Evolutionary conservation across 1,140 invertebrate genomes (phyloP).

Genomic region (Lethrus apterus): DNA sequence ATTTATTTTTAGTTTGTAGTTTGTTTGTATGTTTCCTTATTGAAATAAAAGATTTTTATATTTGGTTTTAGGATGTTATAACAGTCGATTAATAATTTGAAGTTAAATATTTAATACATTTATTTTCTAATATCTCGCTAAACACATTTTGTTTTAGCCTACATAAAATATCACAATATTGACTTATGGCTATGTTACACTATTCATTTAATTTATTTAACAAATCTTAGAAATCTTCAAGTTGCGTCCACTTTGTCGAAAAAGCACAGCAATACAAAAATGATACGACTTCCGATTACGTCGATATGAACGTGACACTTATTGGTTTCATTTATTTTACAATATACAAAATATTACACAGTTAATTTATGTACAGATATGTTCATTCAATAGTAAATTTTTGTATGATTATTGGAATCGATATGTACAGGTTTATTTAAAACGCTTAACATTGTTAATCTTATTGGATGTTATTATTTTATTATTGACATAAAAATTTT

Average conservation of each 20-base stretch:
- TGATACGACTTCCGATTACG: constrained; percentile 3
- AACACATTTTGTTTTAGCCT: constrained; percentile 29
- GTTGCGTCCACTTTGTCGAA: too few relatives aligned
- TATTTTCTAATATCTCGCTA: constrained; percentile 16
- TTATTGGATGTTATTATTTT: too few relatives aligned
- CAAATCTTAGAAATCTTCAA: constrained; percentile 6
- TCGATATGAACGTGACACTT: constrained; percentile 1
- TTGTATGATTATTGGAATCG: not conserved
- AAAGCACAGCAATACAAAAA: constrained; percentile 12
- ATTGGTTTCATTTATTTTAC: not conserved
- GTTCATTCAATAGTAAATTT: not conserved
- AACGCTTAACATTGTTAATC: too few relatives aligned
- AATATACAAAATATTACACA: constrained; percentile 6
- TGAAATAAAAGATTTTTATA: too few relatives aligned
- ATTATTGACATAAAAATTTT: too few relatives aligned
- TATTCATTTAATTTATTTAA: not conserved
- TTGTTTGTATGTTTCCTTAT: too few relatives aligned
- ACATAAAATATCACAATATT: constrained; percentile 36
- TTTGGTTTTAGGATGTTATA: too few relatives aligned
- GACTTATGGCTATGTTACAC: constrained; percentile 22
- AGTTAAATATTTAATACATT: too few relatives aligned
- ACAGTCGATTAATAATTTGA: too few relatives aligned
- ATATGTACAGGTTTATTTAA: too few relatives aligned
- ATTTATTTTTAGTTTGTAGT: too few relatives aligned
- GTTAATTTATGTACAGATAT: constrained; percentile 7